These are phyloP conservation scores for Rousettus madagascariensis DNA, from an alignment of 2,797 vertebrate species.

Conservation along the genomic window DNA sequence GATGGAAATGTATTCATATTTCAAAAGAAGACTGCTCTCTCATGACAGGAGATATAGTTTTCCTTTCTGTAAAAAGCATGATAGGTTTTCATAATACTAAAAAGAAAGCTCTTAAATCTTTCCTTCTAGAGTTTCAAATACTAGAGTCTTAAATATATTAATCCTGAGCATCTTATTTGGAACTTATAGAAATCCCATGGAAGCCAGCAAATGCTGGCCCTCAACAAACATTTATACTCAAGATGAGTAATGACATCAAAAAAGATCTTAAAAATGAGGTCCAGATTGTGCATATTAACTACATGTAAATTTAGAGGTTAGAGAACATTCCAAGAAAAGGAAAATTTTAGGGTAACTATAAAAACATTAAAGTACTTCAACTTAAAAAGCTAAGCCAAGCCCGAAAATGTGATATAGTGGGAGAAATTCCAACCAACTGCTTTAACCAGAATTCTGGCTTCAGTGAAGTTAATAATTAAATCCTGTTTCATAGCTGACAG, in stretches of 20 bases:
- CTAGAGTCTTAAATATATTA: background rate
- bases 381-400: background rate
- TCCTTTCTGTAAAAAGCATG: background rate
- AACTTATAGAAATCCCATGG: background rate
- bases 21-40: background rate
- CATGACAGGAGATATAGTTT: background rate
- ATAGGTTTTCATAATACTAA: background rate
- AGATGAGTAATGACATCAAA: background rate
- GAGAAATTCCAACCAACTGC: background rate
- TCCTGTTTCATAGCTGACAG: too few species aligned
- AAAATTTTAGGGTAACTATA: background rate
- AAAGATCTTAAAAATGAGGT: background rate
- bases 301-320: background rate
- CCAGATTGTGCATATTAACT: background rate
- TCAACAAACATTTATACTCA: conserved; percentile 7
- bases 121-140: background rate
- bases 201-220: background rate
- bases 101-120: background rate
- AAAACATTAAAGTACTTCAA: background rate
- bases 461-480: background rate
- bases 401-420: background rate
- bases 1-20: background rate
- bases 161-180: background rate
- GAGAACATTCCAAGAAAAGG: background rate
- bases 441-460: background rate